Conservation (phyloP, 2,797 vertebrate species). For the Platyrinchus mystaceus region DNA sequence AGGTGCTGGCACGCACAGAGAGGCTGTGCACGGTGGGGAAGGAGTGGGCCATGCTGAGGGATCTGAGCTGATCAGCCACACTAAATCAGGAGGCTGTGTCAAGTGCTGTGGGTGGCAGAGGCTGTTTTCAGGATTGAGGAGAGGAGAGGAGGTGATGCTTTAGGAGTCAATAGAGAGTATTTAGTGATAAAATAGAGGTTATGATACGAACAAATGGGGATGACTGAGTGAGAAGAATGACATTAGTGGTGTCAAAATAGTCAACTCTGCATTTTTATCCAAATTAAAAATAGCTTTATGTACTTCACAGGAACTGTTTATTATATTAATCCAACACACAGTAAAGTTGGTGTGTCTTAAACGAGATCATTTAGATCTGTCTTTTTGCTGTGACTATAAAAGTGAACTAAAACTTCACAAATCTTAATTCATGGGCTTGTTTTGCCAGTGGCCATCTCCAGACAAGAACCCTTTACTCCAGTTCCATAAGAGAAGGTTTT, state of each 20-base stretch:
- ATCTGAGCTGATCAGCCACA: neutral
- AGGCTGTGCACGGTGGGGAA: neutral
- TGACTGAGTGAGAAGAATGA: neutral
- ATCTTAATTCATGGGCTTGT: neutral
- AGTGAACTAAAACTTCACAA: neutral
- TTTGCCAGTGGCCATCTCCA: neutral
- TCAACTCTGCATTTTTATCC: neutral
- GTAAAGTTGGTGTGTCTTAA: neutral
- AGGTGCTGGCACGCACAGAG: neutral
- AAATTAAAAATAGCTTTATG: neutral
- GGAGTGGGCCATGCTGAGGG: neutral
- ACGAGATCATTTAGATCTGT: neutral
- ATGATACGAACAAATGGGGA: neutral
- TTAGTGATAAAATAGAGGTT: neutral
- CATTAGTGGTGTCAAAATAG: neutral
- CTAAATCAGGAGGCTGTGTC: neutral
- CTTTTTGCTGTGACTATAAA: neutral
- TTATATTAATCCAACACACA: neutral
- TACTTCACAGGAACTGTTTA: neutral
- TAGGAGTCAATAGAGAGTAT: neutral
- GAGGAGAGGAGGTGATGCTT: neutral
- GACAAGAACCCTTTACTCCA: neutral
- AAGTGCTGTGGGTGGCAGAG: neutral
- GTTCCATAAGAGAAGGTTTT: neutral
- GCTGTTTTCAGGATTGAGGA: neutral